These are phyloP conservation scores for Grallaria varia DNA, from an alignment of 2,113 vertebrate genomes.

Conservation along the genomic window DNA sequence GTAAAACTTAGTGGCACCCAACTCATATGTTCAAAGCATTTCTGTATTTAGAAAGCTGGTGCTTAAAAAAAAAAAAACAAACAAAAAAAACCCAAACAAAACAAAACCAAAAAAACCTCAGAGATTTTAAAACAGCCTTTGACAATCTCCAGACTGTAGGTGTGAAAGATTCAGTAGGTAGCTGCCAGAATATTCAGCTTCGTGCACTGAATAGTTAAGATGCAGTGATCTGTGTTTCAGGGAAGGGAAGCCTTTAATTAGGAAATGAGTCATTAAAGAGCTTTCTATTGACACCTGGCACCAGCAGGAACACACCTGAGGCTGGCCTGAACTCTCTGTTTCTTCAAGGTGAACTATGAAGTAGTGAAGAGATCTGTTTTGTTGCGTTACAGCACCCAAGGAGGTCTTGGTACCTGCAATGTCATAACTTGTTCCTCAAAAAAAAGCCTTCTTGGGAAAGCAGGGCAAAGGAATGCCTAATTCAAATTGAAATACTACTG, in stretches of 20 bases:
- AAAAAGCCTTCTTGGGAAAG: not conserved
- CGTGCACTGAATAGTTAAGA: not conserved
- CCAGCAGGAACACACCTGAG: not conserved
- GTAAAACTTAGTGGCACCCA: not conserved
- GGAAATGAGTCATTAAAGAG: not conserved
- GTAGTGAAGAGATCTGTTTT: not conserved
- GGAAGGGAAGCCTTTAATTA: conserved; percentile 1
- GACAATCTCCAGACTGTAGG: not conserved
- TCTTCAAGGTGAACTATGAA: not conserved
- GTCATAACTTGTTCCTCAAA: not conserved
- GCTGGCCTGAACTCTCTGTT: not conserved
- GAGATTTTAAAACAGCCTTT: not conserved
- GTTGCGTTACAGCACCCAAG: not conserved
- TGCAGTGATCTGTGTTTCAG: not conserved
- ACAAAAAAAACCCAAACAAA: too few relatives aligned
- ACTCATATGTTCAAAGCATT: not conserved
- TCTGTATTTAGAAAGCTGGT: not conserved
- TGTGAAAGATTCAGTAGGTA: not conserved
- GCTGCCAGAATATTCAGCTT: not conserved
- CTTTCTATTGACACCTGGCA: not conserved
- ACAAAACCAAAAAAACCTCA: not conserved
- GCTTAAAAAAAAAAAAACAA: too few relatives aligned
- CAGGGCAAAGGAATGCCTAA: not conserved
- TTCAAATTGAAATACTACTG: not conserved
- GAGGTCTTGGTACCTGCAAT: not conserved